Evolutionary conservation across 2,113 vertebrate genomes (phyloP), one percentile per base, ranked within the genome.

Genomic region (Rhombomys opimus): DNA sequence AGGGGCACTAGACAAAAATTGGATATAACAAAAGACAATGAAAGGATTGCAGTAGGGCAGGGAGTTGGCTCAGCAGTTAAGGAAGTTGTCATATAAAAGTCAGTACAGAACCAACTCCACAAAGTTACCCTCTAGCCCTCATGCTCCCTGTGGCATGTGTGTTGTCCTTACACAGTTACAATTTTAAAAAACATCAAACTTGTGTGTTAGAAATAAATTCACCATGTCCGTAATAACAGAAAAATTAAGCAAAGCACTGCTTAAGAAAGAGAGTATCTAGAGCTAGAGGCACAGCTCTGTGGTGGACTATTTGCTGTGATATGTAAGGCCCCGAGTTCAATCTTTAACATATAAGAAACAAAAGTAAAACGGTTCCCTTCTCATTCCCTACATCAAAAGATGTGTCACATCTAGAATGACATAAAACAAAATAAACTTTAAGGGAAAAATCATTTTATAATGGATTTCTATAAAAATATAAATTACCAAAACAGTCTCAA

Each of bases 401-500:
- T 20, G 20, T 85, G 30, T 8, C 14, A 82, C 38, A 7, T 12
- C 59, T 87, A 61, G 14, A 65, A 35, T 84, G 92, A 90, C 11
- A 76, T 41, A 91, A 61, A 77, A 75, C 15, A 82, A 92, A 65
- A 78, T 46, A 67, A 70, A 68, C 72, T 76, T 92, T 77, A 84
- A 89, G 12, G 54, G 2, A 61, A 90, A 87, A 94, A 92, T 46
- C 38, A 68, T 75, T 90, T 92, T 82, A 89, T 70, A 90, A 57
- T 89, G 22, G 38, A 52, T 73, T 78, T 93, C 68, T 84, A 85
- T 89, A 92, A 96, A 93, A 92, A 92, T 17, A 94, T 70, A 92
- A 73, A 80, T 89, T 59, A 89, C 65, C 35, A 86, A 96, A 93
- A 80, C 9, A 91, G n/a, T 46, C 91, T 86, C 38, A 80, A 87